Percentiles rank a stretch among this genome's conserved stretches.
Conservation (phyloP, 2,113 vertebrate genomes). For the Labeo catla region DNA sequence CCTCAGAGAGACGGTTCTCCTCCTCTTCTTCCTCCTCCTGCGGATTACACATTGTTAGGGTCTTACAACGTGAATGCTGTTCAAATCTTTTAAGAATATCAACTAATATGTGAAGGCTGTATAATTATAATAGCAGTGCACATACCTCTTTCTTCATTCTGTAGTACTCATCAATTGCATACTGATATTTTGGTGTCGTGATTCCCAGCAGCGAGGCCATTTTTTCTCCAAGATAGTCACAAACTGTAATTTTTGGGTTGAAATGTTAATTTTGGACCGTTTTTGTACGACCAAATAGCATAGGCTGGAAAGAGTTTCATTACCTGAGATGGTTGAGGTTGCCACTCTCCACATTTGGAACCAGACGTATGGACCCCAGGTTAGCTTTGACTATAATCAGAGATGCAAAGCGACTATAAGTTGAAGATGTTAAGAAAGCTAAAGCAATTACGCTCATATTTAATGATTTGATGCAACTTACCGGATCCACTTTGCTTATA, state of each 20-base stretch:
- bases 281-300: not conserved
- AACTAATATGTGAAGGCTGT: not conserved
- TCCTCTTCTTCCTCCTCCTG: slow-evolving; percentile 96
- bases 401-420: not conserved
- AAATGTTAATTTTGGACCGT: not conserved
- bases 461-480: slow-evolving; percentile 65
- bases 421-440: not conserved
- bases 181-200: slow-evolving; percentile 97
- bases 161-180: slow-evolving; percentile 98
- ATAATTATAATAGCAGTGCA: not conserved
- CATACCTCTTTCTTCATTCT: slow-evolving; percentile 94
- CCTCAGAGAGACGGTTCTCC: slow-evolving; percentile 89
- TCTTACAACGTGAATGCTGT: not conserved
- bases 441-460: too few relatives aligned
- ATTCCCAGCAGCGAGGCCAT: slow-evolving; percentile 93
- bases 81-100: not conserved
- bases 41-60: not conserved
- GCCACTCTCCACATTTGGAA: slow-evolving; percentile 96
- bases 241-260: slow-evolving; percentile 78
- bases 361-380: slow-evolving; percentile 96
- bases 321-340: slow-evolving; percentile 92
- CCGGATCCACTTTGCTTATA: slow-evolving; percentile 81
- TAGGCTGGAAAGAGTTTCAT: not conserved
- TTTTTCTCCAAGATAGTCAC: slow-evolving; percentile 96
- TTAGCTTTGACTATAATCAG: slow-evolving; percentile 85